Evolutionary conservation across 2,797 vertebrate genomes (phyloP).

Genomic region (Malacoctenus gilli): DNA sequence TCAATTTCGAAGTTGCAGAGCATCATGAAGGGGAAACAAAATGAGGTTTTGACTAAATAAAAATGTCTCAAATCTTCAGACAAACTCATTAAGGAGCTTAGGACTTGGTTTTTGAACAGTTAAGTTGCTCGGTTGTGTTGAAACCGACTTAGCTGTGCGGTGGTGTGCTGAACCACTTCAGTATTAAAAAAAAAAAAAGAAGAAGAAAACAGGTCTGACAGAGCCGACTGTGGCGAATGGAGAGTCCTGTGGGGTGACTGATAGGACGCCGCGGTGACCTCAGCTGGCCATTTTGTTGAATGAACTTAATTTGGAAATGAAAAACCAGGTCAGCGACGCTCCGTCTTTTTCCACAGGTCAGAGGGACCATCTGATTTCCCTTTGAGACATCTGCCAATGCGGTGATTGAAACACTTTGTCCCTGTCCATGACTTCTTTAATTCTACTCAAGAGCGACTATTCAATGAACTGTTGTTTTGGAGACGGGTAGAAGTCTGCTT

Average conservation of each 20-base stretch:
- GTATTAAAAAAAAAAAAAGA: too few species aligned
- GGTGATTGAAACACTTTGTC: constrained; percentile 12
- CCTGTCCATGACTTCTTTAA: constrained; percentile 5
- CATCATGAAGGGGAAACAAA: not conserved
- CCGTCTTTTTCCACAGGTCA: constrained; percentile 3
- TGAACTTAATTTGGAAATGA: constrained; percentile 11
- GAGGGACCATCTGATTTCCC: constrained; percentile 1
- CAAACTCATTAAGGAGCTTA: not conserved
- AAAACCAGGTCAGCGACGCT: constrained; percentile 16
- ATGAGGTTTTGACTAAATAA: not conserved
- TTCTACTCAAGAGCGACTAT: constrained; percentile 3
- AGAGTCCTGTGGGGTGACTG: not conserved
- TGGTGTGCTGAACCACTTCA: too few species aligned
- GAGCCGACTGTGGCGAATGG: not conserved
- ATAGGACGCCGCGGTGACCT: constrained; percentile 1
- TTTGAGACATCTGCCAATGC: constrained; percentile 8
- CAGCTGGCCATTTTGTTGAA: not conserved
- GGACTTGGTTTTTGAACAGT: not conserved
- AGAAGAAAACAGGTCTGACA: too few species aligned
- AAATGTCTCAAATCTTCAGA: constrained; percentile 2
- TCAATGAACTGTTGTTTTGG: too few species aligned
- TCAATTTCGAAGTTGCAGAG: constrained; percentile 18
- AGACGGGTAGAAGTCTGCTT: too few species aligned
- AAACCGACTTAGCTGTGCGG: too few species aligned
- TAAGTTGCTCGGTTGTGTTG: not conserved